Evolutionary conservation across 1,140 invertebrate species (phyloP), one percentile per base, ranked within the genome.

Genomic region (Paracyclopina nana): DNA sequence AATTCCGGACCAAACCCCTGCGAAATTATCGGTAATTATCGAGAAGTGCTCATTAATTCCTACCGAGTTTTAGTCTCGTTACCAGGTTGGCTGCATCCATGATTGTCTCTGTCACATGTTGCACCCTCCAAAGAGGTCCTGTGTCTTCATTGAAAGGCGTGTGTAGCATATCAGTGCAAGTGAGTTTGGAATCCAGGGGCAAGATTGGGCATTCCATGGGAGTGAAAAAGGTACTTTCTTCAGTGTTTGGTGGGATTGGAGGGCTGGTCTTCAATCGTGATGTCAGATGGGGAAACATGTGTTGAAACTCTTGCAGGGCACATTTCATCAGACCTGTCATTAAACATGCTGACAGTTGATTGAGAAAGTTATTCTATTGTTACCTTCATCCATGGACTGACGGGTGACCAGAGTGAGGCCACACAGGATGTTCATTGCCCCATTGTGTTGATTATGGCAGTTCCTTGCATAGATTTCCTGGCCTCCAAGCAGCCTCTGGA

Each of bases 241-340:
- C n/a, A 8, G 14, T 20, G n/a, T 38, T 20, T n/a, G n/a, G n/a
- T n/a, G n/a, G n/a, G 8, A 42, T 22, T 18, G 14, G 14, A 22
- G 8, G 8, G 14, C 40, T 9, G 14, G 20, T 9, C 14, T 16
- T 26, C 16, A 48, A 12, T 3, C 45, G 45, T 28, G 24, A 28
- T 28, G 45, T 48, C n/a, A 48, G 22, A 16, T 48, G 45, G 2
- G 45, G 45, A 29, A 48, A 48, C 45, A 48, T 48, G 45, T 48
- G 45, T 30, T 48, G 45, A 29, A 48, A 48, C 25, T 48, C 45
- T 48, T 48, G 45, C 20, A 48, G 28, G 18, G 45, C 45, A 28
- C 45, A 48, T 48, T 25, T 48, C n/a, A 48, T 25, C 20, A 48
- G 45, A 20, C 45, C 45, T 48, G 45, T n/a, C 20, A 40, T 16